Conservation (phyloP, 92 coral and sea anemone species). For the Palythoa grandis region DNA sequence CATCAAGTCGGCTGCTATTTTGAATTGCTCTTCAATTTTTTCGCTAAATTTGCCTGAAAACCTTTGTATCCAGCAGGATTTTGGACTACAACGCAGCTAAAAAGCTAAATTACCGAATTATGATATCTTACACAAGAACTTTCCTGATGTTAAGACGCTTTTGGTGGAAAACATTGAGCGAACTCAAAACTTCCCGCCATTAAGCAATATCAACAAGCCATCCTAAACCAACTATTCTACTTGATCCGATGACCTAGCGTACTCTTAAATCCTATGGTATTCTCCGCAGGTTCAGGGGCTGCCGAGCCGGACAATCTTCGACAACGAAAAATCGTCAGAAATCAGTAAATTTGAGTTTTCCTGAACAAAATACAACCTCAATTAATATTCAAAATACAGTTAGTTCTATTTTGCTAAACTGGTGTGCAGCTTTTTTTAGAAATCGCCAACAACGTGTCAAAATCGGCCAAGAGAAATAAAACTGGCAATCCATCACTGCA, state of each 20-base stretch:
- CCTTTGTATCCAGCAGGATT: neutral
- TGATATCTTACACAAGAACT: neutral
- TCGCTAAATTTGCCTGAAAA: neutral
- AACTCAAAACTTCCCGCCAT: neutral
- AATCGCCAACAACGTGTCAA: slow-evolving; percentile 21
- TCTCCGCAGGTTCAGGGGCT: neutral
- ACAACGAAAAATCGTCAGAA: neutral
- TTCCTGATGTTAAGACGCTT: neutral
- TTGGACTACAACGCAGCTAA: neutral
- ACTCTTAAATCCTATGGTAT: neutral
- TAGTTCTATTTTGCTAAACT: slow-evolving; percentile 11
- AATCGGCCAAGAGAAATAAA: slow-evolving; percentile 21
- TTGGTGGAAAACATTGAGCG: neutral
- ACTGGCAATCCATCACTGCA: slow-evolving; percentile 12
- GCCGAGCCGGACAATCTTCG: too few species aligned
- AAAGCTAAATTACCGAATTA: neutral
- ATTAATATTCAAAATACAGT: neutral
- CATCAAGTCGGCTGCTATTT: neutral
- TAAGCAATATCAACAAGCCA: neutral
- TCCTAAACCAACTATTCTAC: neutral
- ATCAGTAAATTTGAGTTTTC: neutral
- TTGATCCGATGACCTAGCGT: neutral
- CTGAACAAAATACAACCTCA: neutral
- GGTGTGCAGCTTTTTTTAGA: slow-evolving; percentile 36
- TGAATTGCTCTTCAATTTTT: neutral